Conservation (phyloP, 2,888 invertebrate genomes). For the Drosophila neoperkinsi region DNA sequence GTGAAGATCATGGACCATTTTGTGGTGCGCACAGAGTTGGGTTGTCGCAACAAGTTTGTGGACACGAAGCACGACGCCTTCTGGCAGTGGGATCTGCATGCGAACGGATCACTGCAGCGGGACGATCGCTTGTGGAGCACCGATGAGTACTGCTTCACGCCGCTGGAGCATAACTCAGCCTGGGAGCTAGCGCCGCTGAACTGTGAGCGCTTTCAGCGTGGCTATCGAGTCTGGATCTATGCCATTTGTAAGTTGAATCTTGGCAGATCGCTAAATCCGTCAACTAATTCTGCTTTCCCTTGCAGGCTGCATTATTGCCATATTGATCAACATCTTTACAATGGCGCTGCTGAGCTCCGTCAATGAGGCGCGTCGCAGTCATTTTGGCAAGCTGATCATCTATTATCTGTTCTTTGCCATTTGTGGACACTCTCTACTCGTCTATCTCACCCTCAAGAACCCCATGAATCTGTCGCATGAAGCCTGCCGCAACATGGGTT, state of each 20-base stretch:
- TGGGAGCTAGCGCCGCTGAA: slow-evolving; percentile 75
- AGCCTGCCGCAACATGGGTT: slow-evolving; percentile 76
- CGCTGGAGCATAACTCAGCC: slow-evolving; percentile 68
- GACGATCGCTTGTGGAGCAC: slow-evolving; percentile 64
- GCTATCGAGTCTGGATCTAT: slow-evolving; percentile 79
- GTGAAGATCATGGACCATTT: slow-evolving; percentile 66
- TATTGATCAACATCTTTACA: slow-evolving; percentile 72
- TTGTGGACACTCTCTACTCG: slow-evolving; percentile 67
- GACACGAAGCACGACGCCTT: slow-evolving; percentile 69
- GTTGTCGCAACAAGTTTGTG: slow-evolving; percentile 74
- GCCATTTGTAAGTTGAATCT: slow-evolving; percentile 69
- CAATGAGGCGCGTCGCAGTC: slow-evolving; percentile 73
- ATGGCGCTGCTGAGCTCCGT: slow-evolving; percentile 71
- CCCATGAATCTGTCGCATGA: slow-evolving; percentile 74
- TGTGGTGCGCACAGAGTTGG: slow-evolving; percentile 74
- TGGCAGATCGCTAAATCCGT: too few species aligned
- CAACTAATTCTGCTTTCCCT: neutral
- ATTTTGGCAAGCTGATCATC: slow-evolving; percentile 76
- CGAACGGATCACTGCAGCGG: slow-evolving; percentile 69
- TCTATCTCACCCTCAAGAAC: slow-evolving; percentile 77
- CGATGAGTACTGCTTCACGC: slow-evolving; percentile 79
- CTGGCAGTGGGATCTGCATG: slow-evolving; percentile 78
- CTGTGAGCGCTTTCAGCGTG: slow-evolving; percentile 76
- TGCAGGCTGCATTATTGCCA: slow-evolving; percentile 73
- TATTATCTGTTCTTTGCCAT: slow-evolving; percentile 71